phyloP scores from a whole-genome alignment of 2,113 vertebrate genomes.

The Willisornis vidua region DNA sequence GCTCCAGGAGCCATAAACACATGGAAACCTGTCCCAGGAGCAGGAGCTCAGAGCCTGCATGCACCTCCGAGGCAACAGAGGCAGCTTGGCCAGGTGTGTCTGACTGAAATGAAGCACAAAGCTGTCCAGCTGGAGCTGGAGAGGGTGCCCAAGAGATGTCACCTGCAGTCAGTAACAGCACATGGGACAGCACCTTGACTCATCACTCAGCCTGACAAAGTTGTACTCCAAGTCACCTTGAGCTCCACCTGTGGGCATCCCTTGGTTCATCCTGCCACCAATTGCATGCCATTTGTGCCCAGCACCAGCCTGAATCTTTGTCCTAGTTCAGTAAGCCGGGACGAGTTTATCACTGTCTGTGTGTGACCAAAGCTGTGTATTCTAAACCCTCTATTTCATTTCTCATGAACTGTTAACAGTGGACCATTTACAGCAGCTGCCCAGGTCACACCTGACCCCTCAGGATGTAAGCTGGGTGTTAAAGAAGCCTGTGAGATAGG shows the following conservation, averaged over 20 bases:
- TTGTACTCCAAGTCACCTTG: fast-evolving
- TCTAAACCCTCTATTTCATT: too few relatives aligned
- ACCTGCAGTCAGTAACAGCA: background rate
- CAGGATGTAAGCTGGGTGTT: too few relatives aligned
- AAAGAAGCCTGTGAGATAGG: too few relatives aligned
- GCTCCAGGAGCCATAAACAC: background rate
- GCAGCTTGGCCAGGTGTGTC: background rate
- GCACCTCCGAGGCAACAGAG: background rate
- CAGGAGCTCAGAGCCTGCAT: background rate
- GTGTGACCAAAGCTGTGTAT: too few relatives aligned
- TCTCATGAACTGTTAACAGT: too few relatives aligned
- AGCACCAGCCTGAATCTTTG: background rate
- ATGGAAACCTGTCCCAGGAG: fast-evolving
- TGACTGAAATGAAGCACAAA: background rate
- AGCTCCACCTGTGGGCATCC: background rate
- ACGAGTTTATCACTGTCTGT: too few relatives aligned
- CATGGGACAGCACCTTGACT: background rate
- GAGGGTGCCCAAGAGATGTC: background rate
- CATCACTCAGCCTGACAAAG: background rate
- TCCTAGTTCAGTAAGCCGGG: too few relatives aligned
- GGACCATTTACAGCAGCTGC: too few relatives aligned
- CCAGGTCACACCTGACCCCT: too few relatives aligned
- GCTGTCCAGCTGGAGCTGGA: background rate
- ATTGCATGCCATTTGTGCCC: background rate
- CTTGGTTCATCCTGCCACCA: background rate